Base-by-base conservation (phyloP, 1,140 invertebrate genomes). In the Neodiprion pinetum region DNA sequence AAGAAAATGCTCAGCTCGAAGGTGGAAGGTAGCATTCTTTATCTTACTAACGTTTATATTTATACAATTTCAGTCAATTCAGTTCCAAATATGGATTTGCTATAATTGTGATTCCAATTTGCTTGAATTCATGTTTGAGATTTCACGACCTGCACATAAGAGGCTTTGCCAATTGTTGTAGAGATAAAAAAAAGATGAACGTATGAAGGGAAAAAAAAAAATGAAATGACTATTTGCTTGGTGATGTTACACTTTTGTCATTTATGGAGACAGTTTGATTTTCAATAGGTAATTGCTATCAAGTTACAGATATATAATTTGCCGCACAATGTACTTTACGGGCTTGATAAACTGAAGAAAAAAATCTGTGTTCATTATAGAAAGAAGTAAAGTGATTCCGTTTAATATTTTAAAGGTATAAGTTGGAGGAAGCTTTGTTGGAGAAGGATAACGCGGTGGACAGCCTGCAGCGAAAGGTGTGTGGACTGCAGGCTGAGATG, bases 1-100 rank as follows among this genome's bases (percentile, higher is more conserved):
- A 89, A 66, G 91, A 92, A 83, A 92, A 92, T 80, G 90, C 90
- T 11, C 86, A 91, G 74, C 83, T 93, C 72, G 91, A 92, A 87
- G 90, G 89, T 70, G 91, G 85, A 78, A 88, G 88, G 89, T 90
- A 82, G 71, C 75, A 73, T 67, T 28, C 40, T 28, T 67, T 72
- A 72, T 23, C 50, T 66, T 23, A 66, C 28, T 40, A 28, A 28
- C 23, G 4, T 69, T 69, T 69, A 8, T 71, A 17, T 8, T 49
- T 48, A 9, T 71, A n/a, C 8, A 53, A 71, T 14, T 47, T 8
- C 7, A 49, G 21, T 48, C 53, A 17, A n/a, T 48, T 50, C 7
- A 9, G 4, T 48, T 49, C 11, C 5, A 49, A 12, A n/a, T 71
- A 9, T n/a, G 5, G 48, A 70, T 9, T n/a, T 23, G 28, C 23